A percentile compares a stretch with the other conserved stretches of the same genome.
These are phyloP conservation scores for Holacanthella duospinosa DNA, from an alignment of 2,888 invertebrate genomes.

Conservation along the genomic window DNA sequence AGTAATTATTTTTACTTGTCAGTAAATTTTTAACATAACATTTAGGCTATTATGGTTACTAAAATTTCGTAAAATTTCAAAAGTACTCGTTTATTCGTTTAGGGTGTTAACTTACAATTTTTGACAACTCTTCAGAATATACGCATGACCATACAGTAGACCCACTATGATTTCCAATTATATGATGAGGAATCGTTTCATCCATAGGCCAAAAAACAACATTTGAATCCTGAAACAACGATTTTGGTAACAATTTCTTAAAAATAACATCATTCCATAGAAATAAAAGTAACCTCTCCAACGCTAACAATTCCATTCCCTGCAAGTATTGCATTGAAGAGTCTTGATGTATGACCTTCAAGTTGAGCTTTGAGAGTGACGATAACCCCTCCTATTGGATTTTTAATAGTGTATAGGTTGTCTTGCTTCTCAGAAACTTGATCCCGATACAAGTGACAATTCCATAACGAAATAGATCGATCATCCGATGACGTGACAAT, in stretches of 20 bases:
- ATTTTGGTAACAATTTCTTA: too few relatives aligned
- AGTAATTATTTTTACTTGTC: too few relatives aligned
- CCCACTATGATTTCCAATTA: neutral
- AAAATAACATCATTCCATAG: too few relatives aligned
- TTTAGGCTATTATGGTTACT: too few relatives aligned
- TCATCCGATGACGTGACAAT: neutral
- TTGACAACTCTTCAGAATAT: neutral
- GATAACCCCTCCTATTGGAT: neutral
- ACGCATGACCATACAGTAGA: neutral
- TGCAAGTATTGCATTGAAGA: neutral
- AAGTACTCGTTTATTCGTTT: too few relatives aligned
- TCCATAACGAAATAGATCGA: neutral
- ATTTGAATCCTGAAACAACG: neutral
- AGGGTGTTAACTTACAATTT: too few relatives aligned
- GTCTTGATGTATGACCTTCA: neutral
- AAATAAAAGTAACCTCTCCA: neutral
- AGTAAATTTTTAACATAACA: too few relatives aligned
- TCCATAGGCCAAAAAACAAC: neutral
- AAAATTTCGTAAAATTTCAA: too few relatives aligned
- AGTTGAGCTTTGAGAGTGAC: neutral
- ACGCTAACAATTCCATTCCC: neutral
- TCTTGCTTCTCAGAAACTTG: neutral
- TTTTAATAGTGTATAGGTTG: neutral
- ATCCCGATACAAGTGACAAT: neutral
- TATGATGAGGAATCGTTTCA: neutral